Conservation (phyloP, 64 coral and sea anemone genomes). For the Pocillopora damicornis region DNA sequence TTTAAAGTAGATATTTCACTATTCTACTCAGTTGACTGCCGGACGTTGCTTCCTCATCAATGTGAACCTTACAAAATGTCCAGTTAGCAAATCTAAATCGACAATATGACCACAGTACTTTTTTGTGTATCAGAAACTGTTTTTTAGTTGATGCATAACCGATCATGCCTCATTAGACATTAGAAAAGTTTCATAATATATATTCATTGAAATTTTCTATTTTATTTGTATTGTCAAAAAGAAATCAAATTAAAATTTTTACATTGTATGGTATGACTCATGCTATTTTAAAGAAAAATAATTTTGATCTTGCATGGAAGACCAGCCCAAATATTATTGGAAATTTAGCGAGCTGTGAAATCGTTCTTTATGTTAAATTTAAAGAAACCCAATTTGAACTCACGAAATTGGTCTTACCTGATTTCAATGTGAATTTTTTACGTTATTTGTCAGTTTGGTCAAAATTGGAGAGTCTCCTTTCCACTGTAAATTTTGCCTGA, state of each 20-base stretch:
- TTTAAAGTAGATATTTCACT: no score
- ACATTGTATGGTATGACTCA: background rate
- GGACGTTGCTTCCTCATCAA: no score
- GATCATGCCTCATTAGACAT: no score
- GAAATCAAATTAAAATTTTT: background rate
- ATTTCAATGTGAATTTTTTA: background rate
- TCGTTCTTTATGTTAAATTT: background rate
- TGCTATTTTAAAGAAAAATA: background rate
- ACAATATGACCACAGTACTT: no score
- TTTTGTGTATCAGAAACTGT: no score
- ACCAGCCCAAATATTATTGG: conserved; percentile 2
- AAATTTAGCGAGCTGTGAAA: conserved; percentile 2
- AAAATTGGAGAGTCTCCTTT: background rate
- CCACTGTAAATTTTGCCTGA: background rate
- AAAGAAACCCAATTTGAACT: background rate
- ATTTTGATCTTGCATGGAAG: background rate
- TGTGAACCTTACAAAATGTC: no score
- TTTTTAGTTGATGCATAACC: no score
- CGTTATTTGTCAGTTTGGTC: background rate
- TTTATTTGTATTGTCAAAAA: background rate
- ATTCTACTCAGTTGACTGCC: no score
- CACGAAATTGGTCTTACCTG: background rate
- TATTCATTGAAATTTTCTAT: no score
- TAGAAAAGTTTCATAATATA: no score
- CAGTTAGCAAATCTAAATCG: no score